Base-by-base conservation (phyloP, 1,140 invertebrate species). In the Ganaspis sp. region DNA sequence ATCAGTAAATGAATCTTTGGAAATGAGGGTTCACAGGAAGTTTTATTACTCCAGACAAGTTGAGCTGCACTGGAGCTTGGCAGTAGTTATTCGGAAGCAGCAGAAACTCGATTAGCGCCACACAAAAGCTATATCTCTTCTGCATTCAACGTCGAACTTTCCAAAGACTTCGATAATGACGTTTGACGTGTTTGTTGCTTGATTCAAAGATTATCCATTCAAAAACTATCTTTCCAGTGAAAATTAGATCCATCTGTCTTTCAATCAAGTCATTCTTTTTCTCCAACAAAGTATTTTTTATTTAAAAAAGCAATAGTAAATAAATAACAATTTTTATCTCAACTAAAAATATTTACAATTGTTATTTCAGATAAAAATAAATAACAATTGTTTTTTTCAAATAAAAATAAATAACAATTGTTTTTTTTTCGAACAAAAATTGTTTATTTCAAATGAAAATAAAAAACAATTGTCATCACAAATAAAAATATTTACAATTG, bases 81-180 rank as follows among this genome's bases (percentile, higher is more conserved):
- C 5, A 26, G 5, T 29, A 34, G 23, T 34, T n/a, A 64, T 64
- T 64, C 3, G 58, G 58, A 64, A 64, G 58, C 58, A 64, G 11
- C 26, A 64, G 58, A 26, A 64, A 64, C 23, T 64, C 58, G 58
- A 64, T 64, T 64, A 64, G 23, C 26, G 4, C 23, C 12, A 34
- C 58, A 64, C 23, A 64, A 64, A 64, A 64, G 58, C 58, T 29
- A 29, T 64, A 64, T 34, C 58, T 29, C 12, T 64, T 64, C 21
- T 29, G 58, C 26, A 64, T 64, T 64, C 58, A 64, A 29, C 23
- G 58, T 64, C 23, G 29, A 64, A 64, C 21, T 64, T 64, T 29
- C 23, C 12, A 64, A 64, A 64, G 54, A 64, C 54, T 64, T 64
- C 19, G 54, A 29, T 64, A 64, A 64, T 64, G 58, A 64, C 26